A percentile compares a stretch with the other conserved stretches of the same genome.
Conservation (phyloP, 2,113 vertebrate species). For the Myrmecophaga tridactyla region DNA sequence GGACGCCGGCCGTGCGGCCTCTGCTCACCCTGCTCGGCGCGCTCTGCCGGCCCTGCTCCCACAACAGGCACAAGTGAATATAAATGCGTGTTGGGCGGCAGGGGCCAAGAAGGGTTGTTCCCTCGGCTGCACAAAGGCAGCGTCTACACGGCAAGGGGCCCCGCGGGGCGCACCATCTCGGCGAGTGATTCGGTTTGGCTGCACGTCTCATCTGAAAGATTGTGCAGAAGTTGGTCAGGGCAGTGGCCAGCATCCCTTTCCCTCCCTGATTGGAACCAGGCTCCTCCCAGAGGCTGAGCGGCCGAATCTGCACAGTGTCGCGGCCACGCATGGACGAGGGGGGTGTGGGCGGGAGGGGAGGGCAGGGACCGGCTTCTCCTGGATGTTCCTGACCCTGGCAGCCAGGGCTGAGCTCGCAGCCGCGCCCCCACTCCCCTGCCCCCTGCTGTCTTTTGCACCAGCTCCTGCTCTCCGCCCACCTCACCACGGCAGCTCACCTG, state of each 20-base stretch:
- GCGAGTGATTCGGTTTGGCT: constrained; percentile 62
- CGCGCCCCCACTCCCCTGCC: background rate
- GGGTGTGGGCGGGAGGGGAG: background rate
- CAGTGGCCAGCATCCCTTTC: constrained; percentile 34
- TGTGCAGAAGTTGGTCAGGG: constrained; percentile 75
- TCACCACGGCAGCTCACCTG: constrained; percentile 63
- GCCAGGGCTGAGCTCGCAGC: too few species aligned
- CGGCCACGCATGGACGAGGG: background rate
- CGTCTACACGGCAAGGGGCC: constrained; percentile 66
- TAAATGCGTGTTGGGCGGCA: constrained; percentile 68
- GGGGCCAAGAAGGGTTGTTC: constrained; percentile 63
- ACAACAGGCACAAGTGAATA: constrained; percentile 76
- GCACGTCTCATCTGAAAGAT: constrained; percentile 79
- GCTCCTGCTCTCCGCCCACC: background rate
- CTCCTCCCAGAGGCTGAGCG: constrained; percentile 35
- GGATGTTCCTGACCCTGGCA: background rate
- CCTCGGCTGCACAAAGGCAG: constrained; percentile 74
- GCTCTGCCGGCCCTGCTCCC: constrained; percentile 72
- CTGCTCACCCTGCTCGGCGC: constrained; percentile 75
- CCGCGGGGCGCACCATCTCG: constrained; percentile 71
- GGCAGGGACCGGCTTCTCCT: constrained; percentile 27
- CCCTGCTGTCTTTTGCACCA: background rate
- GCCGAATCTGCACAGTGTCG: background rate
- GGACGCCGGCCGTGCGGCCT: constrained; percentile 39
- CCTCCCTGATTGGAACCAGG: constrained; percentile 56